phyloP scores from a whole-genome alignment of 2,888 invertebrate species.

The Eucriotettix oculatus region DNA sequence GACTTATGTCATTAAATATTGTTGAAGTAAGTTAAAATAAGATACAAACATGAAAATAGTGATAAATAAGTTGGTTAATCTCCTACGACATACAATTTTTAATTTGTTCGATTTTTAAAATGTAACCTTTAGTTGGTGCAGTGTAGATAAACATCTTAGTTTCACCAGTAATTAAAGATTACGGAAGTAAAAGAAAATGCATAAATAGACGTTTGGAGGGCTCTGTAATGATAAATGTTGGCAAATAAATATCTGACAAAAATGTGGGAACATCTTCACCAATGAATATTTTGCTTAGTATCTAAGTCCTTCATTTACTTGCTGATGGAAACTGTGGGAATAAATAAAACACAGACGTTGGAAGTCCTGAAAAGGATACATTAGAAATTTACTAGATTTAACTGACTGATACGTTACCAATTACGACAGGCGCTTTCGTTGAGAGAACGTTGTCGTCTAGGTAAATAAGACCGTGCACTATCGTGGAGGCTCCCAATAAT shows the following conservation, averaged over 20 bases:
- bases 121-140: no score
- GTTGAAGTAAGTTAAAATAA: no score
- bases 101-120: no score
- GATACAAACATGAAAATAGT: no score
- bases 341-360: not conserved
- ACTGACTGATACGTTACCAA: constrained; percentile 20
- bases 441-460: constrained; percentile 41
- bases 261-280: not conserved
- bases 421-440: constrained; percentile 30
- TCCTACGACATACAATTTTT: no score
- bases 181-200: no score
- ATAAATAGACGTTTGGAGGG: no score
- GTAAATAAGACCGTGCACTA: constrained; percentile 38
- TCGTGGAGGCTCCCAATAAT: constrained; percentile 31
- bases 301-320: not conserved
- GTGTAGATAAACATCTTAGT: no score
- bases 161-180: no score
- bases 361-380: no score
- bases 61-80: no score
- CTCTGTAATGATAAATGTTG: not conserved
- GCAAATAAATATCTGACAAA: not conserved
- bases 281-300: not conserved
- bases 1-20: no score
- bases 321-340: not conserved
- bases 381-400: not conserved